Evolutionary conservation across 2,113 vertebrate genomes (phyloP).

Genomic region (Rhabdomys dilectus): DNA sequence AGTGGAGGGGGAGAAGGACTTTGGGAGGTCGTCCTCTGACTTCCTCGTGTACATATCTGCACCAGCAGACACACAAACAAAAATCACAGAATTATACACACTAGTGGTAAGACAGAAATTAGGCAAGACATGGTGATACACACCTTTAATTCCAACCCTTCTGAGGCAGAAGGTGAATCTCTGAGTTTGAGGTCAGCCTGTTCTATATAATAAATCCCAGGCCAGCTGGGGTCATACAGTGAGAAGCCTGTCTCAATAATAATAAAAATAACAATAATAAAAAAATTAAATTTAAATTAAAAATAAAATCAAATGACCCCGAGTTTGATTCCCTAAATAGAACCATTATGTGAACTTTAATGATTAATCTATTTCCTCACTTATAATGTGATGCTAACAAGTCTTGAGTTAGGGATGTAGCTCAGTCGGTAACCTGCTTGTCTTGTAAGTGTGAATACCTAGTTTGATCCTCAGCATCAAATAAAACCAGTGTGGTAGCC

Average conservation of each 20-base stretch:
- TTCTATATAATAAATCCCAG: background rate
- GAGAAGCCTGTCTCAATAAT: background rate
- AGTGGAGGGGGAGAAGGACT: background rate
- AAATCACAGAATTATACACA: background rate
- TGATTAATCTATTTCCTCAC: background rate
- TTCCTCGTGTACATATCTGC: background rate
- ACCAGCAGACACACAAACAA: background rate
- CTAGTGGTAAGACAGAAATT: background rate
- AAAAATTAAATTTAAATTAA: background rate
- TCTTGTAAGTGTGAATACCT: background rate
- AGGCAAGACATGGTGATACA: background rate
- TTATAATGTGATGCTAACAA: no score
- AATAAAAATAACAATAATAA: background rate
- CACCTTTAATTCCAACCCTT: background rate
- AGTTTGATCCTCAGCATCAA: background rate
- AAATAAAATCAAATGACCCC: background rate
- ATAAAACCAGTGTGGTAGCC: background rate
- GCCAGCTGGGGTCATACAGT: background rate
- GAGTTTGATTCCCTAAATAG: background rate
- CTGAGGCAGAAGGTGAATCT: background rate
- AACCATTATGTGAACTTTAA: background rate
- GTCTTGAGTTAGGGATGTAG: background rate
- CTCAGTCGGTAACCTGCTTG: background rate
- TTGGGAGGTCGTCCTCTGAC: background rate
- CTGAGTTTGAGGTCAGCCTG: background rate